A percentile compares a stretch with the other conserved stretches of the same genome.
Conservation (phyloP, 2,888 invertebrate genomes). For the Linnaemya tessellans region DNA sequence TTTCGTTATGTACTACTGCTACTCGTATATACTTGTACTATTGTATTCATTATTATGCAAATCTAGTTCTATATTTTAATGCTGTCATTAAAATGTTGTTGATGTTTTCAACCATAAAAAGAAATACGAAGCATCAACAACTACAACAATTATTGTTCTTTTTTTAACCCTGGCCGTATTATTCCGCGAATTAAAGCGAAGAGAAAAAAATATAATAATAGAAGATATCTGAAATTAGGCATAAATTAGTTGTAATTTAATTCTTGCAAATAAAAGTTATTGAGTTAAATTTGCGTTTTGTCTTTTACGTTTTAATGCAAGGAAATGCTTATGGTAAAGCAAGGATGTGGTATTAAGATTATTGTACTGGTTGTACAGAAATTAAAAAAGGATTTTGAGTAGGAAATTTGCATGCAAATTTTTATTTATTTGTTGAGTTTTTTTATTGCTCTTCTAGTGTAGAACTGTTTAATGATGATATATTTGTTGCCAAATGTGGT, state of each 20-base stretch:
- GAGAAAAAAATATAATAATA: background rate
- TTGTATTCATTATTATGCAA: slow-evolving; percentile 81
- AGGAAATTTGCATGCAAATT: background rate
- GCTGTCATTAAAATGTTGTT: slow-evolving; percentile 77
- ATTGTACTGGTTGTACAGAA: background rate
- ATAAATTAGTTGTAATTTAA: slow-evolving; percentile 50
- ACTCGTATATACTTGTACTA: too few relatives aligned
- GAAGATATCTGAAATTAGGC: slow-evolving; percentile 22
- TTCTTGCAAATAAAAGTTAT: background rate
- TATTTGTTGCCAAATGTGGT: too few relatives aligned
- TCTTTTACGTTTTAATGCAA: background rate
- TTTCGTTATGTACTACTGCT: background rate
- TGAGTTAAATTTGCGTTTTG: background rate
- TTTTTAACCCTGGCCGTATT: background rate
- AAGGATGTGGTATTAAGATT: background rate
- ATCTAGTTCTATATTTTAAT: slow-evolving; percentile 78
- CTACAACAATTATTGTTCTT: slow-evolving; percentile 29
- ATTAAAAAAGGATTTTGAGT: background rate
- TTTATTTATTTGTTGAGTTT: background rate
- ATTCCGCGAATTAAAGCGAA: background rate
- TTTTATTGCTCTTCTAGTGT: too few relatives aligned
- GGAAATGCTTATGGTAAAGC: background rate
- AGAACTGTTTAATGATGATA: too few relatives aligned
- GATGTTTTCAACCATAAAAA: slow-evolving; percentile 53
- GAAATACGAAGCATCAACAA: background rate